These are phyloP conservation scores for Platyura marginata DNA, from an alignment of 1,140 invertebrate species.

Conservation along the genomic window DNA sequence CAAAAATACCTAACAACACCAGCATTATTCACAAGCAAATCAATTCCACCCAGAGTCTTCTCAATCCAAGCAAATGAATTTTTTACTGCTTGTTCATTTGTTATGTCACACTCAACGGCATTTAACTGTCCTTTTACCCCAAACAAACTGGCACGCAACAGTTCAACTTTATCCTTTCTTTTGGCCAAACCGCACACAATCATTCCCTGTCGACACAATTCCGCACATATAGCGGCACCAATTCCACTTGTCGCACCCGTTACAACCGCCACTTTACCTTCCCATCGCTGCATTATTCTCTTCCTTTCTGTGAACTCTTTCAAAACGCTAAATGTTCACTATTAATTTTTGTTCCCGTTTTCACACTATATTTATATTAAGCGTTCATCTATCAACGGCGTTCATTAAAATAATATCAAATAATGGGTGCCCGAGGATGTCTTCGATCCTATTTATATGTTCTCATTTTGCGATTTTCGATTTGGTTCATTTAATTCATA, in stretches of 20 bases:
- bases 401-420: no score
- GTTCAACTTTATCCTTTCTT: constrained; percentile 25
- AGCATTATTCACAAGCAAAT: constrained; percentile 53
- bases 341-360: no score
- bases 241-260: constrained; percentile 45
- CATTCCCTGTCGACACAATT: constrained; percentile 28
- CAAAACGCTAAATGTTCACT: no score
- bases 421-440: no score
- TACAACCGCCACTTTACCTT: constrained; percentile 40
- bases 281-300: constrained; percentile 37
- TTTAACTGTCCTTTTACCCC: constrained; percentile 20
- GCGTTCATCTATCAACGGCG: no score
- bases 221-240: constrained; percentile 22
- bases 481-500: no score
- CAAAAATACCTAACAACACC: constrained; percentile 18
- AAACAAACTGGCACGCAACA: constrained; percentile 1
- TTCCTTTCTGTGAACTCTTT: no score
- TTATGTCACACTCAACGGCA: constrained; percentile 34
- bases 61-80: constrained; percentile 39
- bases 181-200: constrained; percentile 34
- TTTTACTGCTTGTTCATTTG: constrained; percentile 37
- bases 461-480: no score
- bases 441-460: no score
- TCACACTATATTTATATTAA: no score
- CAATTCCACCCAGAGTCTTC: constrained; percentile 35